Evolutionary conservation across 2,888 invertebrate genomes (phyloP).

Genomic region (Pollenia amentaria): DNA sequence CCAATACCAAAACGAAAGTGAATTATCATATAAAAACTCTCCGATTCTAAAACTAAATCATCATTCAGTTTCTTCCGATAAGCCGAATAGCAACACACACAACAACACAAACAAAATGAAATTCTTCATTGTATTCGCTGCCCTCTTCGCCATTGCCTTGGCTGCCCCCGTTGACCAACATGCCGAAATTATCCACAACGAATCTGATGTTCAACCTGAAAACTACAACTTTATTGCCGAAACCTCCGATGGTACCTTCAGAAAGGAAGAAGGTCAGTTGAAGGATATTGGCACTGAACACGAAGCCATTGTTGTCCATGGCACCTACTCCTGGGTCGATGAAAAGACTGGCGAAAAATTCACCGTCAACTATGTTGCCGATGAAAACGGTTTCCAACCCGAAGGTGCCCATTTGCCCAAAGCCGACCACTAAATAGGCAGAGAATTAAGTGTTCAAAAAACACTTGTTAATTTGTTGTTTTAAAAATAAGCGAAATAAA

Average conservation of each 20-base stretch:
- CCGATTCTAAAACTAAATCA: not conserved
- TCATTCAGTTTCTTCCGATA: slow-evolving; percentile 51
- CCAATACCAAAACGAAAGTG: too few species aligned
- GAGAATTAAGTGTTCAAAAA: not conserved
- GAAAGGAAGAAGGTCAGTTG: slow-evolving; percentile 85
- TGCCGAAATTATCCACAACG: slow-evolving; percentile 86
- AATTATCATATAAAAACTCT: slow-evolving; percentile 52
- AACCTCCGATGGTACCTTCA: slow-evolving; percentile 85
- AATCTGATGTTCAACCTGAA: slow-evolving; percentile 83
- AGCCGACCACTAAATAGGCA: not conserved
- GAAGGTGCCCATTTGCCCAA: slow-evolving; percentile 84
- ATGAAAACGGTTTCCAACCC: slow-evolving; percentile 83
- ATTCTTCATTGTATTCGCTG: slow-evolving; percentile 77
- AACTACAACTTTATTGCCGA: slow-evolving; percentile 68
- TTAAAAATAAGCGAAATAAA: not conserved
- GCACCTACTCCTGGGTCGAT: slow-evolving; percentile 85
- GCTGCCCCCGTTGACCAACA: slow-evolving; percentile 74
- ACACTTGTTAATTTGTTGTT: slow-evolving; percentile 10
- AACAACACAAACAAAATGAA: slow-evolving; percentile 66
- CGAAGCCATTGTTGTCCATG: slow-evolving; percentile 85
- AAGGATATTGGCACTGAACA: slow-evolving; percentile 85
- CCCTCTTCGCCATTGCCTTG: slow-evolving; percentile 77
- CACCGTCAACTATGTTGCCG: slow-evolving; percentile 84
- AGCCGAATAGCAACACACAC: slow-evolving; percentile 50
- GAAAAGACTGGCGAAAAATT: slow-evolving; percentile 86